A percentile compares a stretch with the other conserved stretches of the same genome.
Evolutionary conservation across 37 sponge, comb jelly and placozoan genomes (phyloP).

Genomic region (Axinella damicornis): DNA sequence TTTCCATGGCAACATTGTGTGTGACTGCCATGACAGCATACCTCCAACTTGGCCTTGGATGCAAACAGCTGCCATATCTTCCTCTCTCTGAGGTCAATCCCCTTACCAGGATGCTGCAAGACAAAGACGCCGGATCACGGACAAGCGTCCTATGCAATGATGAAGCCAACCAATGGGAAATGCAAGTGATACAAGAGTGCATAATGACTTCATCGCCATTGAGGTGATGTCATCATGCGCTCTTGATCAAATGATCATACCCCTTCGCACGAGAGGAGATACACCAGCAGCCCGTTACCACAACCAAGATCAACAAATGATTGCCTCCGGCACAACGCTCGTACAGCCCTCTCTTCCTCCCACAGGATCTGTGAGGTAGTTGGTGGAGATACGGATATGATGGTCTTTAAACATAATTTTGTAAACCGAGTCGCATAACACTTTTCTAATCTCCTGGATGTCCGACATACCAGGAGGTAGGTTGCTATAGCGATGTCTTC

Average conservation of each 20-base stretch:
- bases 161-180: no score
- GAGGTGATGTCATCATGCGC: no score
- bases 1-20: no score
- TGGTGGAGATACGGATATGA: no score
- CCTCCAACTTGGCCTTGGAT: slow-evolving; percentile 70
- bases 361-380: slow-evolving; percentile 92
- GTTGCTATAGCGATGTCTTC: slow-evolving; percentile 97
- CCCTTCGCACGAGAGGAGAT: slow-evolving; percentile 91
- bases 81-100: slow-evolving; percentile 90
- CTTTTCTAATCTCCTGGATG: neutral
- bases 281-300: slow-evolving; percentile 97
- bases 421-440: no score
- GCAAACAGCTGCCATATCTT: slow-evolving; percentile 89
- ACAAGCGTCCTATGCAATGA: no score
- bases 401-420: no score
- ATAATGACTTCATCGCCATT: no score
- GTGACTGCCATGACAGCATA: neutral
- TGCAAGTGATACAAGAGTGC: no score
- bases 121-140: neutral
- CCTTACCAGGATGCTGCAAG: slow-evolving; percentile 88
- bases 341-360: slow-evolving; percentile 82
- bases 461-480: slow-evolving; percentile 82
- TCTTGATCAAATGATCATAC: slow-evolving; percentile 44
- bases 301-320: slow-evolving; percentile 98
- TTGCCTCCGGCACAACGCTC: slow-evolving; percentile 58